Base-by-base conservation (phyloP, 2,888 invertebrate species). In the Pantelozetes paolii region DNA sequence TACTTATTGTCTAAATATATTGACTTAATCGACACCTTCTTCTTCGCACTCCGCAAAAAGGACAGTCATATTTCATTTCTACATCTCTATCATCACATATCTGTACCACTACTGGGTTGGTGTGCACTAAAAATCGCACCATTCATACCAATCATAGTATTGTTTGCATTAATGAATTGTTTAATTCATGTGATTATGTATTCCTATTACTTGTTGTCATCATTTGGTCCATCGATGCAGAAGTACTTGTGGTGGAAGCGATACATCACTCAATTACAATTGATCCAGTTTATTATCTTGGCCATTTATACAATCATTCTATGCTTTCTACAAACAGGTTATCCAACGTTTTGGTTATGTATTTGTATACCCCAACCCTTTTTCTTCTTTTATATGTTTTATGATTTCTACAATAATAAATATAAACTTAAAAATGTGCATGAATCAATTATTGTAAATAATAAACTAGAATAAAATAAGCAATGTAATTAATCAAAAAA, bases 201-300 rank as follows among this genome's bases (percentile, higher is more conserved):
- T 36, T 42, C 20, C 5, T 72, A 72, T 28, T 72, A 72, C 45
- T 26, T n/a, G n/a, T 23, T 72, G 20, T 28, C 59, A 6, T 13
- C 59, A 36, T 32, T 72, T n/a, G 72, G 72, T 2, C 72, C 72
- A 3, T 9, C 6, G 1, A 59, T 72, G 6, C 64, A 36, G 20
- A 67, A 67, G 40, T 72, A 72, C n/a, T 36, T 72, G 23, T 72
- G 72, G 72, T 72, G 72, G 72, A 72, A 72, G 28, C 28, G 62
- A 36, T 72, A 72, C 36, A 72, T 72, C 26, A 72, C 72, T 15
- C 72, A 72, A 23, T 36, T 72, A 36, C 72, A 72, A n/a, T 20
- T 72, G 5, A 59, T 30, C 3, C 72, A 72, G 45, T 72, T 72
- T n/a, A 36, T 67, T 2, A 15, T 72, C 40, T 5, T 30, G 1